phyloP scores from a whole-genome alignment of 2,797 vertebrate genomes.

The Sebastes kiyomatsui region DNA sequence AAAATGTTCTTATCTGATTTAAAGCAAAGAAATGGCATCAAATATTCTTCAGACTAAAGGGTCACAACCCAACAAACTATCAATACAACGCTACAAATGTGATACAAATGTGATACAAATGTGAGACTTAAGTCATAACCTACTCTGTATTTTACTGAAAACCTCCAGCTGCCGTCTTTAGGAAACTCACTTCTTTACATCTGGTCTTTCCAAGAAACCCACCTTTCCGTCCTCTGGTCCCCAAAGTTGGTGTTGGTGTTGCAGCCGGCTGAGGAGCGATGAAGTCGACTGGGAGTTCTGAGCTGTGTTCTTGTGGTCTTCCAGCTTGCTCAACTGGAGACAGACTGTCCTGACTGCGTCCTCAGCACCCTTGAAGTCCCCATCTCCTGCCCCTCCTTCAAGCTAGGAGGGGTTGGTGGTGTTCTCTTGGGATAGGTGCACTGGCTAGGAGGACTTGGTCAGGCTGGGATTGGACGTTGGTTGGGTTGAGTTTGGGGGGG shows the following conservation, averaged over 20 bases:
- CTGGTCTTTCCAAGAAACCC: constrained; percentile 45
- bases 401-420: constrained; percentile 79
- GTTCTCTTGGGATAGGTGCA: constrained; percentile 85
- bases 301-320: constrained; percentile 71
- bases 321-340: constrained; percentile 78
- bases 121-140: constrained; percentile 14
- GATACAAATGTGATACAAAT: constrained; percentile 18
- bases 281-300: constrained; percentile 44
- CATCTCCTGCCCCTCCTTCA: constrained; percentile 81
- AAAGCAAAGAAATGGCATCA: neutral
- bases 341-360: constrained; percentile 82
- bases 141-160: constrained; percentile 35
- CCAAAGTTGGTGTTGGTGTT: constrained; percentile 22
- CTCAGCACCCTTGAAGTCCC: constrained; percentile 81
- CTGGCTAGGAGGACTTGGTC: constrained; percentile 75
- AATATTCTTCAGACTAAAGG: constrained; percentile 4
- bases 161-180: constrained; percentile 17
- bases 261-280: constrained; percentile 4
- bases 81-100: neutral
- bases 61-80: constrained; percentile 20
- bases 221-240: constrained; percentile 47
- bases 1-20: neutral
- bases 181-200: constrained; percentile 25
- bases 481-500: constrained; percentile 72
- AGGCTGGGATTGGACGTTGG: constrained; percentile 77